These are phyloP conservation scores for Globodera rostochiensis DNA, from an alignment of 1,140 invertebrate genomes.

Conservation along the genomic window DNA sequence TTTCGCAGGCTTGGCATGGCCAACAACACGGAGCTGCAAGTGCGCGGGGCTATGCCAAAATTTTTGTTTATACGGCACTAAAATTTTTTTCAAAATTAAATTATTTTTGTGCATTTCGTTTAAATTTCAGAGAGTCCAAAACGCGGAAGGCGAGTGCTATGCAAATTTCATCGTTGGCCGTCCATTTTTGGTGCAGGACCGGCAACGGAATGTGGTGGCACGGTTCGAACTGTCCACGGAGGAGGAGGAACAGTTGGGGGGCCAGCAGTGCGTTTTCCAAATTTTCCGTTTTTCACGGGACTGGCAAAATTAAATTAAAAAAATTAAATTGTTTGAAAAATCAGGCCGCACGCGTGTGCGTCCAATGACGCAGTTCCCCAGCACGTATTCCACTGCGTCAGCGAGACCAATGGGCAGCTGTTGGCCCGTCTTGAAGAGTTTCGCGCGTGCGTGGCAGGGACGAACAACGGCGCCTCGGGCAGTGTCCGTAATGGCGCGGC, in stretches of 20 bases:
- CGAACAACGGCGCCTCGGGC: background rate
- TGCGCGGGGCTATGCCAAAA: background rate
- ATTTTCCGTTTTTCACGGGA: too few relatives aligned
- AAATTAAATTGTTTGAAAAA: slow-evolving; percentile 1
- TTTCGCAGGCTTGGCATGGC: slow-evolving; percentile 4
- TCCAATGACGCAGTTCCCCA: background rate
- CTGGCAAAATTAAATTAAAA: background rate
- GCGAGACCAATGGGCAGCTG: slow-evolving; percentile 6
- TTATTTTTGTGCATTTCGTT: too few relatives aligned
- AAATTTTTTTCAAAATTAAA: too few relatives aligned
- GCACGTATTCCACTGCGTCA: slow-evolving; percentile 10
- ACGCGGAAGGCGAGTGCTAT: slow-evolving; percentile 18
- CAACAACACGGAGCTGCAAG: background rate
- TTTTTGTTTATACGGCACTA: too few relatives aligned
- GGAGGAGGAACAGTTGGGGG: background rate
- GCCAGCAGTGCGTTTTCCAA: background rate
- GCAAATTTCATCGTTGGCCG: slow-evolving; percentile 23
- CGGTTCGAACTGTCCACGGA: slow-evolving; percentile 14
- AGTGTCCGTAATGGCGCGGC: background rate
- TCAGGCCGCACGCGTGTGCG: background rate
- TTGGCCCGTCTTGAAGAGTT: slow-evolving; percentile 20
- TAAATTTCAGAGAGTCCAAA: slow-evolving; percentile 17
- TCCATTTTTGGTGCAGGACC: slow-evolving; percentile 21
- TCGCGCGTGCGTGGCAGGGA: background rate
- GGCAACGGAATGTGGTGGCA: slow-evolving; percentile 16